Percentiles rank a stretch among this genome's conserved stretches.
Conservation (phyloP, 1,140 invertebrate genomes). For the Neuroterus valhalla region DNA sequence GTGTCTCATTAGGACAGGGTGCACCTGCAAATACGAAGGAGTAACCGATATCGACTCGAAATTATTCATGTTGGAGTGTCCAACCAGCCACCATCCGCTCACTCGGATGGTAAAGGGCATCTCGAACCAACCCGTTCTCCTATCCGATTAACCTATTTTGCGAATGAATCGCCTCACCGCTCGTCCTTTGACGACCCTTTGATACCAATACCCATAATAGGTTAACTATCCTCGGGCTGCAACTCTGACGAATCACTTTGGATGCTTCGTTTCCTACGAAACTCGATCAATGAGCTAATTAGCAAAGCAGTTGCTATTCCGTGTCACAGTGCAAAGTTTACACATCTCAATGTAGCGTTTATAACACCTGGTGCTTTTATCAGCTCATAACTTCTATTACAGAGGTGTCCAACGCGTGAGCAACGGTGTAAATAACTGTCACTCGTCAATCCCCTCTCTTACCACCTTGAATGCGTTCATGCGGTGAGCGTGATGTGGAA, state of each 20-base stretch:
- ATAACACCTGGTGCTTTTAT: too few species aligned
- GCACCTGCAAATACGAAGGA: conserved; percentile 33
- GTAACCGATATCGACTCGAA: conserved; percentile 30
- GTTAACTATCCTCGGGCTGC: conserved; percentile 30
- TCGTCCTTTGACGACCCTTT: conserved; percentile 38
- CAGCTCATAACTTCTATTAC: too few species aligned
- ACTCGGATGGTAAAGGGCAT: conserved; percentile 18
- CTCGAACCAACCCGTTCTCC: conserved; percentile 29
- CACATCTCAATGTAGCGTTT: too few species aligned
- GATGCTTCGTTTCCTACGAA: neutral
- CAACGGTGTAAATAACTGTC: too few species aligned
- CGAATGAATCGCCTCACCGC: conserved; percentile 46
- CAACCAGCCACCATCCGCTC: conserved; percentile 35
- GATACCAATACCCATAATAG: conserved; percentile 24
- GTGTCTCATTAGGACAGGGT: conserved; percentile 36
- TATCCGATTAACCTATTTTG: conserved; percentile 64
- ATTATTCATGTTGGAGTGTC: conserved; percentile 41
- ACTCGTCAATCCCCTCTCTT: too few species aligned
- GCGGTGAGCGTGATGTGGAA: too few species aligned
- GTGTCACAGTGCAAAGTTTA: too few species aligned
- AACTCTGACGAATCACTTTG: conserved; percentile 6
- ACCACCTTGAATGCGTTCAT: too few species aligned
- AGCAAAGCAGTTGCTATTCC: neutral
- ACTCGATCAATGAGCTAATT: neutral
- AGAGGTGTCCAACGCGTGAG: too few species aligned